Conservation (phyloP, 2,888 invertebrate species). For the Autographa gamma region DNA sequence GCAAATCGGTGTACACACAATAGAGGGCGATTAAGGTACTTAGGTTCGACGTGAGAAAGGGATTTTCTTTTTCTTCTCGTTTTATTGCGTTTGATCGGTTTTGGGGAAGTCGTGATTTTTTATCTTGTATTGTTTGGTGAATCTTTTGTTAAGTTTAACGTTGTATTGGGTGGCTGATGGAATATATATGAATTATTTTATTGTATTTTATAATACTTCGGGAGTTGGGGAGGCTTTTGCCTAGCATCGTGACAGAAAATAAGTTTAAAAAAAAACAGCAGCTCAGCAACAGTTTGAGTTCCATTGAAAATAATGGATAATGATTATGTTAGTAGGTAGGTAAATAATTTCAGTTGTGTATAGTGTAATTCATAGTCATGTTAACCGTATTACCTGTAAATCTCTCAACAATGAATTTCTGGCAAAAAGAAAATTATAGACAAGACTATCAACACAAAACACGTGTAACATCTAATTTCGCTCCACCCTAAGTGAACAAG, state of each 20-base stretch:
- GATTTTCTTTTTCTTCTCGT: conserved; percentile 59
- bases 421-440: neutral
- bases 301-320: too few species aligned
- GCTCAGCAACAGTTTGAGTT: too few species aligned
- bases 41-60: conserved; percentile 76
- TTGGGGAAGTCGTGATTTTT: conserved; percentile 47
- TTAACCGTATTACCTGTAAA: too few species aligned
- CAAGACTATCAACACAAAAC: neutral
- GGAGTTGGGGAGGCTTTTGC: too few species aligned
- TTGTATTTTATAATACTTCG: too few species aligned
- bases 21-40: conserved; percentile 78
- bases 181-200: neutral
- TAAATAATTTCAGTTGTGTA: too few species aligned
- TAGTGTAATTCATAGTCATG: too few species aligned
- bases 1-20: conserved; percentile 79
- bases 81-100: conserved; percentile 60
- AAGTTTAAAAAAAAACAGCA: too few species aligned
- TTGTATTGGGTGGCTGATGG: conserved; percentile 8
- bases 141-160: conserved; percentile 8
- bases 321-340: too few species aligned
- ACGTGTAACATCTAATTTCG: neutral
- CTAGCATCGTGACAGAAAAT: too few species aligned
- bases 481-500: conserved; percentile 25
- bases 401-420: neutral
- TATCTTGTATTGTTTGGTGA: conserved; percentile 20